phyloP scores from a whole-genome alignment of 2,797 vertebrate species.

The Carduelis carduelis region DNA sequence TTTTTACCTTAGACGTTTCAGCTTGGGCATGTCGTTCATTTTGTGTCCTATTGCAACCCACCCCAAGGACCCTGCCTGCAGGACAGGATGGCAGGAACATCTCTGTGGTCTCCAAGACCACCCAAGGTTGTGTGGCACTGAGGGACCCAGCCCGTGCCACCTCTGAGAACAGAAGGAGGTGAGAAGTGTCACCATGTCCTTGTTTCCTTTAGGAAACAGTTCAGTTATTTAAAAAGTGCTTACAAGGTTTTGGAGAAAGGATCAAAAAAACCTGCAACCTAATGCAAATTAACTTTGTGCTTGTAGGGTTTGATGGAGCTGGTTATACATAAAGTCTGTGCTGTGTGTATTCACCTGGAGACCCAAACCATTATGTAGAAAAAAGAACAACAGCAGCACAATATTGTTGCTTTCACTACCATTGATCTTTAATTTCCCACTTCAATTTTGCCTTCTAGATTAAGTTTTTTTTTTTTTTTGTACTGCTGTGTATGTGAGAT shows the following conservation, averaged over 20 bases:
- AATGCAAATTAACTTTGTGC: background rate
- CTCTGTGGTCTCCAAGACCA: background rate
- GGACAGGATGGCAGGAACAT: background rate
- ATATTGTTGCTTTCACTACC: background rate
- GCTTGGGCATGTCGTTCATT: background rate
- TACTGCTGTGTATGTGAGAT: background rate
- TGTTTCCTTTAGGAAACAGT: background rate
- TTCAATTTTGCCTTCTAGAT: conserved; percentile 17
- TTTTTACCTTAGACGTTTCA: background rate
- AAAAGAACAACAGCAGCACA: background rate
- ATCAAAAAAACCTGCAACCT: background rate
- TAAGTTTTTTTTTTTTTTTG: background rate
- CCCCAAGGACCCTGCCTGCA: no score
- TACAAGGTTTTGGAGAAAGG: background rate
- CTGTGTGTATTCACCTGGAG: background rate
- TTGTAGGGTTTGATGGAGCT: background rate
- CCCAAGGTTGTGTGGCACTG: fast-evolving
- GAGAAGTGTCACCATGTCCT: background rate
- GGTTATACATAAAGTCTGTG: background rate
- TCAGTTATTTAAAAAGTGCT: background rate
- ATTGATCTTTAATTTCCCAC: conserved; percentile 13
- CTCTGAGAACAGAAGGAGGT: background rate
- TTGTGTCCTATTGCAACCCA: background rate
- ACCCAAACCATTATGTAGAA: background rate
- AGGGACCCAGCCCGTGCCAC: background rate